Evolutionary conservation across 2,797 vertebrate species (phyloP), one percentile per base, ranked within the genome.

Genomic region (Neostethus bicornis): DNA sequence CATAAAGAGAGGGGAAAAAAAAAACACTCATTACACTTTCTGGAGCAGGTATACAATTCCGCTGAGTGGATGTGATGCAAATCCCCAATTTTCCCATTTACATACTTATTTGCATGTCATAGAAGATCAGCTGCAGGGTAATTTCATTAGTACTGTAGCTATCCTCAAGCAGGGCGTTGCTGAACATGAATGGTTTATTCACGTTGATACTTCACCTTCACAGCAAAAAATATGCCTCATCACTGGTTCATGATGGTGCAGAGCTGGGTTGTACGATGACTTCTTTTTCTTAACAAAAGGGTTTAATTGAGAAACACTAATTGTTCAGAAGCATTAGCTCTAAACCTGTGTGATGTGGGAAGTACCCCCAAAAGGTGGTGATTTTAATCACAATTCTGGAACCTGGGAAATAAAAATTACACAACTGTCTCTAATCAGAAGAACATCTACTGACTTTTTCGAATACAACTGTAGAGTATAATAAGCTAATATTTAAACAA

Each of bases 51-150:
- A 74, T 65, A 79, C 54, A 54, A 66, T 66, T 72, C 53, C 32
- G 62, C 46, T 57, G 61, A 68, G 49, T 67, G 55, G 56, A 62
- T 8, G 16, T 38, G 35, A 38, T 64, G 54, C 59, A 46, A 64
- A 31, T 42, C 24, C 46, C 3, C 63, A 61, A 60, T 69, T 60
- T 7, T 72, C 0, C 20, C 43, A 79, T 79, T 81, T 77, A 51
- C 73, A 77, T 77, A 70, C 65, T 66, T 19, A 77, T 79, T 73
- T 77, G 54, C 68, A 68, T 70, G 67, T 70, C 65, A 75, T 66
- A 66, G 64, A 28, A 51, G 56, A 70, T 77, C 64, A 74, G 65
- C 65, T 65, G 66, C 75, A 63, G 73, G 56, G 73, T 66, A 73
- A 66, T 59, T 66, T 38, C 55, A 66, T 49, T 39, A 23, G 57